Conservation (phyloP, 2,888 invertebrate species). For the Nemotelus pantherinus region DNA sequence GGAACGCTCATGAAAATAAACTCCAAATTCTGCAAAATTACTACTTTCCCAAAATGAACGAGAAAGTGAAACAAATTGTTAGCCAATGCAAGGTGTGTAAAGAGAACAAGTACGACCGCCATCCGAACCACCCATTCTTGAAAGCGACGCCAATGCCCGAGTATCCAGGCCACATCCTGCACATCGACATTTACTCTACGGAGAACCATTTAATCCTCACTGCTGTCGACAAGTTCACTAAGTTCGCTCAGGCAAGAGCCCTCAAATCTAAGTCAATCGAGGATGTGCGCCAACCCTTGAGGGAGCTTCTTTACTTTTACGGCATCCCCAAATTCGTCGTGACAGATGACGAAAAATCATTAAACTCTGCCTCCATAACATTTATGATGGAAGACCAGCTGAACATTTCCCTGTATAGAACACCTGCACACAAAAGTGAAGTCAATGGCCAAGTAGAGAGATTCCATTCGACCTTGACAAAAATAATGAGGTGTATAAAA, state of each 20-base stretch:
- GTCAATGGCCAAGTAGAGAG: constrained; percentile 22
- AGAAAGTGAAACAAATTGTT: constrained; percentile 42
- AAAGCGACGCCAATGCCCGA: constrained; percentile 27
- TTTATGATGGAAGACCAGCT: constrained; percentile 26
- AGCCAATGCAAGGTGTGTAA: constrained; percentile 39
- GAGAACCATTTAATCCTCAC: constrained; percentile 47
- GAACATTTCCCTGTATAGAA: constrained; percentile 15
- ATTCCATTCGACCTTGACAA: constrained; percentile 10
- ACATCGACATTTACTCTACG: constrained; percentile 39
- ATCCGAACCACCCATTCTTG: constrained; percentile 29
- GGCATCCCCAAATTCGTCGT: constrained; percentile 31
- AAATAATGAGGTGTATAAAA: constrained; percentile 27
- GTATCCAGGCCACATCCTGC: constrained; percentile 38
- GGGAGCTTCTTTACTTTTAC: constrained; percentile 9
- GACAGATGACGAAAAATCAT: not conserved
- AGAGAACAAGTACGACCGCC: constrained; percentile 46
- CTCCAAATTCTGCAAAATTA: constrained; percentile 45
- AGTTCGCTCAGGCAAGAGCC: constrained; percentile 38
- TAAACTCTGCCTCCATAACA: not conserved
- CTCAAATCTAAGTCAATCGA: constrained; percentile 35
- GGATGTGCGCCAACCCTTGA: constrained; percentile 38
- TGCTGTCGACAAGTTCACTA: constrained; percentile 48
- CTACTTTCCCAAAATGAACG: constrained; percentile 45
- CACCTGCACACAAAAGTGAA: constrained; percentile 24
- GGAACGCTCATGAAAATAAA: constrained; percentile 46